Conservation (phyloP, 2,888 invertebrate species). For the Tenthredo scrophulariae region DNA sequence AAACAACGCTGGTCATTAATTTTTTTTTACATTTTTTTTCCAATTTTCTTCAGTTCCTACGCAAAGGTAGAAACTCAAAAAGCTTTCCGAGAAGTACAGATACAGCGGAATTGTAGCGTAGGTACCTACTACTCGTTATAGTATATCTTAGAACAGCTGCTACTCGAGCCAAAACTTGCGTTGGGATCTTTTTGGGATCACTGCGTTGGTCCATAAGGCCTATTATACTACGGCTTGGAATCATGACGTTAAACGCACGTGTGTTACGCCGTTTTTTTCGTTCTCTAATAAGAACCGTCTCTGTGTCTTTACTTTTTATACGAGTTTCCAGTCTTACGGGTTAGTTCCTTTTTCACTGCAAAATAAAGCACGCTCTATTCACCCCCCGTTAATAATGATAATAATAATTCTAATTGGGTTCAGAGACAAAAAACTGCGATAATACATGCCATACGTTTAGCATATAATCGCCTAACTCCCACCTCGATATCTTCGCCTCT, state of each 20-base stretch:
- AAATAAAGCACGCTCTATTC: slow-evolving; percentile 2
- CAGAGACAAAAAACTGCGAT: background rate
- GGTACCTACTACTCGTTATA: too few species aligned
- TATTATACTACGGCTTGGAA: background rate
- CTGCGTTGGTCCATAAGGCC: slow-evolving; percentile 25
- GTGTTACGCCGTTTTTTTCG: background rate
- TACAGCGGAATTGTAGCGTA: background rate
- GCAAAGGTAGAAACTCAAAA: background rate
- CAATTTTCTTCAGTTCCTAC: too few species aligned
- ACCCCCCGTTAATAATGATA: background rate
- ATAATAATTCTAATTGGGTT: background rate
- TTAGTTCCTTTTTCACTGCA: background rate
- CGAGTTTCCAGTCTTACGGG: background rate
- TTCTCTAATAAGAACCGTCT: background rate
- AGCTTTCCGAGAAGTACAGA: background rate
- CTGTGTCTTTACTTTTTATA: background rate
- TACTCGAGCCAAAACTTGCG: background rate
- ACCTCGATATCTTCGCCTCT: background rate
- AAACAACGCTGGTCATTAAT: too few species aligned
- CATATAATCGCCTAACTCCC: background rate
- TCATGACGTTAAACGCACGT: slow-evolving; percentile 15
- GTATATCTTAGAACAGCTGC: background rate
- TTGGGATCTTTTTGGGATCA: slow-evolving; percentile 41
- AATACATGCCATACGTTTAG: background rate
- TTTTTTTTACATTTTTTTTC: too few species aligned